Base-by-base conservation (phyloP, 1,140 invertebrate species). In the Sycophila sp. region DNA sequence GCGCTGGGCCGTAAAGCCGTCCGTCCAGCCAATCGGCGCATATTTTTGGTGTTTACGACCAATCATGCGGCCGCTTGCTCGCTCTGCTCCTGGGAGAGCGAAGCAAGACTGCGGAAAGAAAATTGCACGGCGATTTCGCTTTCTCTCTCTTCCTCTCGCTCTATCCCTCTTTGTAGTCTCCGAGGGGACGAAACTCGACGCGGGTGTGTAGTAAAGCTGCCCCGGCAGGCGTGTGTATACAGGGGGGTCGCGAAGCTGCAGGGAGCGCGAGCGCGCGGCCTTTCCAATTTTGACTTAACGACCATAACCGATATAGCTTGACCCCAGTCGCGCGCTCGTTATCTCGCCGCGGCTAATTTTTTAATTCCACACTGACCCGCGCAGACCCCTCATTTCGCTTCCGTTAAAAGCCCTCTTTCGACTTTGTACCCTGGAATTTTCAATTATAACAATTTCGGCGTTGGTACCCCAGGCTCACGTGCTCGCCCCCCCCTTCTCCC, bases 21-120 rank as follows among this genome's bases (percentile, higher is more conserved):
- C 76, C 71, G 75, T 76, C 74, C 71, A 68, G 66, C 80, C 81
- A 81, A 83, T 83, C 78, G 75, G 73, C 71, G 78, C 75, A 80
- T 78, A 81, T 81, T 85, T 85, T 83, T 79, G 81, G 82, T 79
- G 73, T 85, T 85, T 85, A 85, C 82, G 83, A 85, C 74, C 83
- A 83, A 84, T 84, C 82, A 81, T 75, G 74, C 73, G 76, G 77
- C 73, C 73, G 17, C 34, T 53, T 42, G 22, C 36, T n/a, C 70
- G 59, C 67, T 26, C 55, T 10, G 49, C 45, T 76, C 72, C 63
- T 51, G 73, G 32, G 59, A 58, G 70, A 53, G 8, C 72, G 62
- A 68, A 68, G 72, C 69, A 76, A 78, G 77, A 79, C 28, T 32
- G n/a, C 47, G 17, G 7, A 26, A 80, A 81, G 82, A 83, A 85